These are phyloP conservation scores for Pimephales promelas DNA, from an alignment of 2,113 vertebrate species.

Conservation along the genomic window DNA sequence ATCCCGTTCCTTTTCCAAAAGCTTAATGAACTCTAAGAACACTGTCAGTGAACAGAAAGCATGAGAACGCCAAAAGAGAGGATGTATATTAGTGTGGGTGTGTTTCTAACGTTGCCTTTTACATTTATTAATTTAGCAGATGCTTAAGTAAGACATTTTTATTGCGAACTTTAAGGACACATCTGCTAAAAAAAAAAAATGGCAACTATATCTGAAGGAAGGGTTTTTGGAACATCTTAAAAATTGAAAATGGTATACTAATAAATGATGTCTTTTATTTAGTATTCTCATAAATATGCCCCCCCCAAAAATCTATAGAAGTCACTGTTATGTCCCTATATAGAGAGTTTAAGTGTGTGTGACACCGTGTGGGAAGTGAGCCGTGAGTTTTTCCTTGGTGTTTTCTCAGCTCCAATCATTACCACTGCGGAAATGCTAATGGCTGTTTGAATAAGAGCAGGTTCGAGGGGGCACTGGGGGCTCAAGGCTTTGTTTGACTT, in stretches of 20 bases:
- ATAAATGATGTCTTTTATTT: not conserved
- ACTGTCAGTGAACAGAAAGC: not conserved
- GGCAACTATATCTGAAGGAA: not conserved
- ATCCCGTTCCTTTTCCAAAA: conserved; percentile 48
- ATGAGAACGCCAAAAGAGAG: conserved; percentile 16
- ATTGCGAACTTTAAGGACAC: not conserved
- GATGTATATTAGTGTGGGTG: conserved; percentile 13
- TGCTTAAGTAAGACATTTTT: not conserved
- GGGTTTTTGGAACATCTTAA: not conserved
- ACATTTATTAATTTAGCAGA: conserved; percentile 32
- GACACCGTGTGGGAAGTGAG: conserved; percentile 48
- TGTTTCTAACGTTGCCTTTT: not conserved
- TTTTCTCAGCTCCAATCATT: conserved; percentile 55
- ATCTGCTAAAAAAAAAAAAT: not conserved
- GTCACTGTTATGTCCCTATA: not conserved
- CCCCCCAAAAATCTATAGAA: not conserved
- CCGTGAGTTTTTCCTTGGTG: conserved; percentile 42
- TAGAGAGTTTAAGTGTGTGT: conserved; percentile 1
- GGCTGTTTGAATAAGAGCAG: conserved; percentile 53
- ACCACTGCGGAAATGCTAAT: conserved; percentile 58
- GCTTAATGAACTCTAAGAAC: conserved; percentile 35
- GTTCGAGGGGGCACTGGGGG: conserved; percentile 46
- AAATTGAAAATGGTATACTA: not conserved
- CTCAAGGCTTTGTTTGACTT: conserved; percentile 47
- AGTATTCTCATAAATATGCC: not conserved